phyloP scores from a whole-genome alignment of 2,888 invertebrate genomes.

The Monoplex corrugatus region DNA sequence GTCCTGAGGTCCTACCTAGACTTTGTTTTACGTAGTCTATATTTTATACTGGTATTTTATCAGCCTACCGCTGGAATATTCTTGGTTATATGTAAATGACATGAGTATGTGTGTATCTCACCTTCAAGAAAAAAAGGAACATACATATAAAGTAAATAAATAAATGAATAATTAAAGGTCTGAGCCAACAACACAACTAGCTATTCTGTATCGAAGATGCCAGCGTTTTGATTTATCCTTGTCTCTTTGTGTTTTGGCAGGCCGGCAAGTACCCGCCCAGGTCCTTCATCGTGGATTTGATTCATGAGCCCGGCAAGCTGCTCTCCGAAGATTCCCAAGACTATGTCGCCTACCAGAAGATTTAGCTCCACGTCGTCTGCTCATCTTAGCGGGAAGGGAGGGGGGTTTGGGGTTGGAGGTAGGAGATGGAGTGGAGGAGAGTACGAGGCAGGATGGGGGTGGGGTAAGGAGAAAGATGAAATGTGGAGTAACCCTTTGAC shows the following conservation, averaged over 20 bases:
- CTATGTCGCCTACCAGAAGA: constrained; percentile 75
- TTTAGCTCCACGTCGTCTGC: constrained; percentile 56
- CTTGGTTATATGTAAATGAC: no score
- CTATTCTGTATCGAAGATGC: no score
- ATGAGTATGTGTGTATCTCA: no score
- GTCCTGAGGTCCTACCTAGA: no score
- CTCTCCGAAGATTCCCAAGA: constrained; percentile 76
- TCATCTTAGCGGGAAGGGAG: not conserved
- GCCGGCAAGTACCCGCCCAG: constrained; percentile 76
- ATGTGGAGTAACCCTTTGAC: no score
- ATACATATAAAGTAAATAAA: no score
- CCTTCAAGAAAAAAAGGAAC: no score
- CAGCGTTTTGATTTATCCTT: not conserved
- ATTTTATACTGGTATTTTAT: no score
- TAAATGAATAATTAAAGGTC: no score
- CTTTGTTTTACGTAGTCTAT: no score
- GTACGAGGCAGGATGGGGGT: not conserved
- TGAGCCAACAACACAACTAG: no score
- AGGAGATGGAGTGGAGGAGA: not conserved
- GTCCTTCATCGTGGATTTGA: constrained; percentile 79
- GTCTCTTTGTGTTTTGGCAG: not conserved
- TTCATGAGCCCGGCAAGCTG: constrained; percentile 79
- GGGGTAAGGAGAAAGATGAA: not conserved
- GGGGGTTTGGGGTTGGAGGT: not conserved
- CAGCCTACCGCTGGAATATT: no score